A percentile compares a stretch with the other conserved stretches of the same genome.
Conservation (phyloP, 2,888 invertebrate species). For the Lasioglossum calceatum region DNA sequence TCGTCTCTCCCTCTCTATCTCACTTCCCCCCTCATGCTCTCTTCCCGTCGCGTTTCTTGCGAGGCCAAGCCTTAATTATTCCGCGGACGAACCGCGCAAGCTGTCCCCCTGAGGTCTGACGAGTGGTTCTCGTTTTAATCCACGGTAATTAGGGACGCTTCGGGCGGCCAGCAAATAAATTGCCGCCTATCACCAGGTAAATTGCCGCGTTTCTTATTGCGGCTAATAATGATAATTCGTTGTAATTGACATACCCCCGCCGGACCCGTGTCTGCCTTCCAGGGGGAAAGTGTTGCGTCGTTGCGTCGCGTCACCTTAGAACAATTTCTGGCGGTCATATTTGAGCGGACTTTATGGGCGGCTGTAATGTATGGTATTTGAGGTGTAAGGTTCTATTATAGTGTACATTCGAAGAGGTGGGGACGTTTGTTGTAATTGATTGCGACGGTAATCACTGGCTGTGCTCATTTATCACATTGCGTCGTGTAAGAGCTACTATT, state of each 20-base stretch:
- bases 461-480: conserved; percentile 1
- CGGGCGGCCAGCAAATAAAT: conserved; percentile 46
- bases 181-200: conserved; percentile 28
- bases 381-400: conserved; percentile 2
- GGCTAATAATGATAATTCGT: conserved; percentile 47
- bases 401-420: neutral
- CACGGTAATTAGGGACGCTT: conserved; percentile 43
- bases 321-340: conserved; percentile 6
- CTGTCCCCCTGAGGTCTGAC: neutral
- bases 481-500: neutral
- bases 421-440: conserved; percentile 2
- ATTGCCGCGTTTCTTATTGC: conserved; percentile 47
- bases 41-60: conserved; percentile 14
- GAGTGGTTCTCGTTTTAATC: conserved; percentile 45
- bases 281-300: neutral
- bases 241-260: conserved; percentile 36
- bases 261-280: neutral
- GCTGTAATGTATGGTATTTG: neutral
- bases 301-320: neutral
- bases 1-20: neutral
- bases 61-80: conserved; percentile 42
- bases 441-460: neutral
- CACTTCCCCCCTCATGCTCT: neutral
- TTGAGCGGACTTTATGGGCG: neutral
- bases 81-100: conserved; percentile 12